phyloP scores from a whole-genome alignment of 2,113 vertebrate genomes.

The Danionella cerebrum region DNA sequence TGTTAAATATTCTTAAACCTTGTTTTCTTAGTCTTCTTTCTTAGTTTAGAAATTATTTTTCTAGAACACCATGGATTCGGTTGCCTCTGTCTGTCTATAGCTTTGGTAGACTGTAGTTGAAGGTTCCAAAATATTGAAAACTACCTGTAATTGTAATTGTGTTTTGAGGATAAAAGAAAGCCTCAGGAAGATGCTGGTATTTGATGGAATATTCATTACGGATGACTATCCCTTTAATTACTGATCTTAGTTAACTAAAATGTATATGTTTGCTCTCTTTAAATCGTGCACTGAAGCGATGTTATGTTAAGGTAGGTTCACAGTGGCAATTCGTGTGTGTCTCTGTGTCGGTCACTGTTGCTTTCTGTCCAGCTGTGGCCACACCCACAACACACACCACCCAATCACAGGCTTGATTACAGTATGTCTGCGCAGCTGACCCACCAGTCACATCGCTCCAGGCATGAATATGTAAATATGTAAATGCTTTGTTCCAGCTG shows the following conservation, averaged over 20 bases:
- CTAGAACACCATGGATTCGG: too few relatives aligned
- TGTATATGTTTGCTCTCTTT: constrained; percentile 19
- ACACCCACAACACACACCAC: constrained; percentile 14
- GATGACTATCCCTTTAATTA: background rate
- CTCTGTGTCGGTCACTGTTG: constrained; percentile 6
- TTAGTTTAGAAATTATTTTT: too few relatives aligned
- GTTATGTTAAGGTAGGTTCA: constrained; percentile 41
- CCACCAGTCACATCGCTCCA: constrained; percentile 15
- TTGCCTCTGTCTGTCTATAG: too few relatives aligned
- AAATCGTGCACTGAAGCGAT: constrained; percentile 33
- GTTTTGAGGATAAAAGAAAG: too few relatives aligned
- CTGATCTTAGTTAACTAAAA: background rate
- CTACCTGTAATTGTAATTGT: too few relatives aligned
- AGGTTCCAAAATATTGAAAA: too few relatives aligned
- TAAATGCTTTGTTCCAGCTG: background rate
- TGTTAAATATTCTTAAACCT: too few relatives aligned
- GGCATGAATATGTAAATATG: constrained; percentile 5
- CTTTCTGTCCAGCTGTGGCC: constrained; percentile 20
- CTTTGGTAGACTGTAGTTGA: too few relatives aligned
- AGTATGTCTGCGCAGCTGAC: constrained; percentile 14
- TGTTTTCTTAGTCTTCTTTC: too few relatives aligned
- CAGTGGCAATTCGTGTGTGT: constrained; percentile 20
- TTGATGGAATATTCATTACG: too few relatives aligned
- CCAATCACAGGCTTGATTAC: constrained; percentile 13
- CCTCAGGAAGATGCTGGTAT: too few relatives aligned